Conservation (phyloP, 2,113 vertebrate genomes). For the Halcyon malimbica region DNA sequence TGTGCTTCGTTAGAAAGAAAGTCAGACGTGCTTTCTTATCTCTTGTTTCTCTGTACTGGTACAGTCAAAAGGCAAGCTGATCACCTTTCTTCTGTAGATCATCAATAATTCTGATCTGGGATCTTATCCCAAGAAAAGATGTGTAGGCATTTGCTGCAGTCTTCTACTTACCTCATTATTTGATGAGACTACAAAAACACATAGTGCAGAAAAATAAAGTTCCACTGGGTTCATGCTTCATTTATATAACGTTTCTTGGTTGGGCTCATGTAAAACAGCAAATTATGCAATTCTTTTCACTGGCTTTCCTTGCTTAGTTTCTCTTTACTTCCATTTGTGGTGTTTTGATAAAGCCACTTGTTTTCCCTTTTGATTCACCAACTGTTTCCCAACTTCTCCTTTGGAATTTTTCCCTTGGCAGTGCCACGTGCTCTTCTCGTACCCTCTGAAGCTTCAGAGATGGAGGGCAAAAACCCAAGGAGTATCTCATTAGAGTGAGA, state of each 20-base stretch:
- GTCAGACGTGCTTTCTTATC: neutral
- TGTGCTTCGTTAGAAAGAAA: neutral
- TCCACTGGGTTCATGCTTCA: neutral
- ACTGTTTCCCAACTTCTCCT: neutral
- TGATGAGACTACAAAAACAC: neutral
- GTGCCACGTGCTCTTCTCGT: neutral
- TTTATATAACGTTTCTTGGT: conserved; percentile 17
- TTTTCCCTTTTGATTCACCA: conserved; percentile 1
- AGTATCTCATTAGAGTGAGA: neutral
- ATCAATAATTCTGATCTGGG: neutral
- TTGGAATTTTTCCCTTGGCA: neutral
- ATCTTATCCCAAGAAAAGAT: neutral
- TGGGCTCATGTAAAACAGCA: neutral
- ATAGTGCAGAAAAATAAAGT: conserved; percentile 26
- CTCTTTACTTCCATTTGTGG: conserved; percentile 17
- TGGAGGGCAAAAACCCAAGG: neutral
- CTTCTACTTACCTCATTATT: neutral
- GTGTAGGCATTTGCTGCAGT: neutral
- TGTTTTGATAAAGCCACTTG: conserved; percentile 10
- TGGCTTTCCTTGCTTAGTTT: conserved; percentile 8
- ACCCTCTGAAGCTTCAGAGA: neutral
- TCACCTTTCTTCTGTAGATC: neutral
- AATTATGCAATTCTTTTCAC: neutral
- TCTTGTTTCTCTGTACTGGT: neutral
- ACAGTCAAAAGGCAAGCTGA: neutral